Evolutionary conservation across 2,113 vertebrate genomes (phyloP).

Genomic region (Nothoprocta pentlandii): DNA sequence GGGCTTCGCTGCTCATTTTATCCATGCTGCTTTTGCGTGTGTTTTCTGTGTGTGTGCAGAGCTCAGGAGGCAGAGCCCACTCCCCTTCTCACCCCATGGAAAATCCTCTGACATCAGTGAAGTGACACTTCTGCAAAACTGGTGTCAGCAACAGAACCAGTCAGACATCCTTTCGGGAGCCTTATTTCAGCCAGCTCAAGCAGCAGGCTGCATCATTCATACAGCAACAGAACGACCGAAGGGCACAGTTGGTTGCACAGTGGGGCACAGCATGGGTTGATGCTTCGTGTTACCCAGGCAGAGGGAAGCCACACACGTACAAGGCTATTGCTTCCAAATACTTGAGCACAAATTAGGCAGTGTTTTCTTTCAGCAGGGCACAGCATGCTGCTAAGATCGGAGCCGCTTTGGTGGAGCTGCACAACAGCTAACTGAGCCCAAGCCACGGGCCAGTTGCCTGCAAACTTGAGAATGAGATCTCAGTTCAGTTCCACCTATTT

Average conservation of each 20-base stretch:
- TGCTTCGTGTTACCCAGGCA: background rate
- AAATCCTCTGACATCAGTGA: background rate
- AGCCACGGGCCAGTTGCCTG: background rate
- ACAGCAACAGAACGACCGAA: background rate
- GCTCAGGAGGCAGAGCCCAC: background rate
- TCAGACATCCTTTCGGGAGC: background rate
- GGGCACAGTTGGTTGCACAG: background rate
- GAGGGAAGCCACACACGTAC: background rate
- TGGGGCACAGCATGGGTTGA: background rate
- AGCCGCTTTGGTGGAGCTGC: background rate
- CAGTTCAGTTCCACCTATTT: background rate
- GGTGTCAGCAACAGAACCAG: background rate
- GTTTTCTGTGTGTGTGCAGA: background rate
- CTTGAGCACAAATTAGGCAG: background rate
- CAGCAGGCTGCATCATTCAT: background rate
- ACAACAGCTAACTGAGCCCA: background rate
- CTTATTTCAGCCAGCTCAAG: background rate
- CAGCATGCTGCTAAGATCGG: background rate
- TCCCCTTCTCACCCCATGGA: background rate
- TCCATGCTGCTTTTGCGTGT: fast-evolving
- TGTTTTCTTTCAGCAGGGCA: background rate
- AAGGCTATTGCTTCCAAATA: background rate
- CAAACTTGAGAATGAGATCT: background rate
- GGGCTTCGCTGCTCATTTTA: background rate
- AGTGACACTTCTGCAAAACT: background rate